Percentiles rank a stretch among this genome's conserved stretches.
These are phyloP conservation scores for Tribolium castaneum DNA, from an alignment of 1,140 invertebrate genomes.

Conservation along the genomic window DNA sequence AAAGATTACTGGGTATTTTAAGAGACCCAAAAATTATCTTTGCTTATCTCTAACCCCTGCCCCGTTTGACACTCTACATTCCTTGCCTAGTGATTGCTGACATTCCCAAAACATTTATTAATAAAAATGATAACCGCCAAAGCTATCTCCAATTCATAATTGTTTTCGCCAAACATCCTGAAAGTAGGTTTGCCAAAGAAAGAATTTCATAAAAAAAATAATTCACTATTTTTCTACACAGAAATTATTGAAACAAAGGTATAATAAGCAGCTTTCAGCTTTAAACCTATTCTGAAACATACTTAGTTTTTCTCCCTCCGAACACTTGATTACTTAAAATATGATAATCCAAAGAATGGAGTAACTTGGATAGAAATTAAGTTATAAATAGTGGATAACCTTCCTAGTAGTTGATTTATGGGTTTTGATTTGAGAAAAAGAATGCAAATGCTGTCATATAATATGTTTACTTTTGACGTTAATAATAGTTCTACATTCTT, in stretches of 20 bases:
- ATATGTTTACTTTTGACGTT: background rate
- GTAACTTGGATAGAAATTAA: background rate
- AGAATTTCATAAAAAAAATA: too few relatives aligned
- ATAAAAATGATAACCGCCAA: too few relatives aligned
- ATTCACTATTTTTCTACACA: too few relatives aligned
- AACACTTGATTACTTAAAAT: too few relatives aligned
- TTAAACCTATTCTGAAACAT: too few relatives aligned
- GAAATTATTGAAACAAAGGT: too few relatives aligned
- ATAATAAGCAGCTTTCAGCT: too few relatives aligned
- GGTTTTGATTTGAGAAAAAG: background rate
- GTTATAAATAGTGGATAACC: background rate
- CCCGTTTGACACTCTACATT: background rate
- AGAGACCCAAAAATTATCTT: background rate
- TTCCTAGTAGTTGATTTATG: background rate
- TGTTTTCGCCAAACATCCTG: too few relatives aligned
- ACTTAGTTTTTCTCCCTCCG: too few relatives aligned
- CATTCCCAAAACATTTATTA: too few relatives aligned
- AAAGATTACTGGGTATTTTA: background rate
- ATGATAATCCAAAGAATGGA: background rate
- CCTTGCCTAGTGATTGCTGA: background rate
- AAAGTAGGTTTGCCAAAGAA: too few relatives aligned
- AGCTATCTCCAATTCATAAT: too few relatives aligned
- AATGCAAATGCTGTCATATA: background rate
- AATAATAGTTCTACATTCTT: slow-evolving; percentile 2
- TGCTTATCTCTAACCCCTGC: background rate